These are phyloP conservation scores for Caenorhabditis uteleia DNA, from an alignment of 2,888 invertebrate genomes.

Conservation along the genomic window DNA sequence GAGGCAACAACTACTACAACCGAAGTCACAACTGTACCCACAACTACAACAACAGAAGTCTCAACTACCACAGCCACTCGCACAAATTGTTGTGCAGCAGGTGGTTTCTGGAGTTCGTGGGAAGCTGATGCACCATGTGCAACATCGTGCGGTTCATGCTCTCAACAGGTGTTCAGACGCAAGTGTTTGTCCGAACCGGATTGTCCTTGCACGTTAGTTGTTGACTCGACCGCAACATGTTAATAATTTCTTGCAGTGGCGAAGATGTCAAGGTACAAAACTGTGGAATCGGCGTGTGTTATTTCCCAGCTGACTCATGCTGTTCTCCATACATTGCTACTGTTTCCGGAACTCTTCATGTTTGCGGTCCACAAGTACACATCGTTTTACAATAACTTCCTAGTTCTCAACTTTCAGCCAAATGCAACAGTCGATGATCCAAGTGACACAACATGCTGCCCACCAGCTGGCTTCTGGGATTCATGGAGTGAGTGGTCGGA, in stretches of 20 bases:
- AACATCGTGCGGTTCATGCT: slow-evolving; percentile 31
- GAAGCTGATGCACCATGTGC: slow-evolving; percentile 18
- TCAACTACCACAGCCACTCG: slow-evolving; percentile 8
- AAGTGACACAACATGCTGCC: slow-evolving; percentile 34
- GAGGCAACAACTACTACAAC: slow-evolving; percentile 12
- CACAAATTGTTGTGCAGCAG: slow-evolving; percentile 23
- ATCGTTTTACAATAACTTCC: not conserved
- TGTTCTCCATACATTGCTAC: slow-evolving; percentile 18
- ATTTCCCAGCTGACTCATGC: slow-evolving; percentile 33
- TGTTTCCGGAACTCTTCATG: slow-evolving; percentile 19
- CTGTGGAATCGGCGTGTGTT: slow-evolving; percentile 36
- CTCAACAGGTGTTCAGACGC: slow-evolving; percentile 26
- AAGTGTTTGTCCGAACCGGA: slow-evolving; percentile 17
- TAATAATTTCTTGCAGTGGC: slow-evolving; percentile 34
- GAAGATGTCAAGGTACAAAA: slow-evolving; percentile 19
- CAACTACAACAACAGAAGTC: slow-evolving; percentile 5
- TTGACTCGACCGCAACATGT: not conserved
- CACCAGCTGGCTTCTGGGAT: slow-evolving; percentile 35
- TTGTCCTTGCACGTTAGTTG: slow-evolving; percentile 25
- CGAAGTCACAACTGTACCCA: slow-evolving; percentile 5
- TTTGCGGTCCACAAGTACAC: slow-evolving; percentile 37
- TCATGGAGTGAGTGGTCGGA: slow-evolving; percentile 41
- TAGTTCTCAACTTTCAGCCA: slow-evolving; percentile 14
- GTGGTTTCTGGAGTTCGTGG: slow-evolving; percentile 37
- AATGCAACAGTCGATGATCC: slow-evolving; percentile 2